Base-by-base conservation (phyloP, 2,888 invertebrate species). In the Reticulitermes lucifugus region DNA sequence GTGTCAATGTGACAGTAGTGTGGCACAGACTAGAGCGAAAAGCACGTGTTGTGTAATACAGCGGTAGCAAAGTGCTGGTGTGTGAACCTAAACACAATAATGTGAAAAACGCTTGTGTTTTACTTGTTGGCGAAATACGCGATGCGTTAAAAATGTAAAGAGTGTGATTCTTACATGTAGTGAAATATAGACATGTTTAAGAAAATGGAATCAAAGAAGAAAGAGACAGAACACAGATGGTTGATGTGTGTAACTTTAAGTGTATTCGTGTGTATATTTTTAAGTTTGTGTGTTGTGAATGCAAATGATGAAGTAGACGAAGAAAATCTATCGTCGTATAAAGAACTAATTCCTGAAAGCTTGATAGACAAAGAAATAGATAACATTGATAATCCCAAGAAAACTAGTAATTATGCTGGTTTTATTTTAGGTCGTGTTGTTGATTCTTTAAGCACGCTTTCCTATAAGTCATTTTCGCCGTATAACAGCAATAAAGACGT, bases 301-400 rank as follows among this genome's bases (percentile, higher is more conserved):
- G 65, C 10, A 29, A 65, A 12, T 25, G 65, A 43, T 9, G 71
- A 71, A n/a, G 43, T n/a, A 18, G 80, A 35, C 14, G 35, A 70
- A 1, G 73, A 65, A 10, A 65, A 9, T 65, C 65, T 25, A 6
- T 25, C 65, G 25, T n/a, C 25, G 3, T n/a, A n/a, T 25, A 10
- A 65, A 6, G 65, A 73, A 22, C 43, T 71, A 22, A 41, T 59
- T 35, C 41, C 83, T 10, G 84, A 75, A 29, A n/a, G 7, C 12
- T 46, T 77, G 7, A 73, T 85, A 25, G 85, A 85, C 75, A 29
- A 82, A 10, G 85, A 75, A 41, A 85, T 85, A 73, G 41, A 85
- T 59, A 75, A 55, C 29, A 60, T 81, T 2, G 81, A 65, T 10
- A n/a, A 81, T 70, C 81, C 81, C 7, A n/a, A 43, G 65, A 70